These are phyloP conservation scores for Pristionchus entomophagus DNA, from an alignment of 2,888 invertebrate species.

Conservation along the genomic window DNA sequence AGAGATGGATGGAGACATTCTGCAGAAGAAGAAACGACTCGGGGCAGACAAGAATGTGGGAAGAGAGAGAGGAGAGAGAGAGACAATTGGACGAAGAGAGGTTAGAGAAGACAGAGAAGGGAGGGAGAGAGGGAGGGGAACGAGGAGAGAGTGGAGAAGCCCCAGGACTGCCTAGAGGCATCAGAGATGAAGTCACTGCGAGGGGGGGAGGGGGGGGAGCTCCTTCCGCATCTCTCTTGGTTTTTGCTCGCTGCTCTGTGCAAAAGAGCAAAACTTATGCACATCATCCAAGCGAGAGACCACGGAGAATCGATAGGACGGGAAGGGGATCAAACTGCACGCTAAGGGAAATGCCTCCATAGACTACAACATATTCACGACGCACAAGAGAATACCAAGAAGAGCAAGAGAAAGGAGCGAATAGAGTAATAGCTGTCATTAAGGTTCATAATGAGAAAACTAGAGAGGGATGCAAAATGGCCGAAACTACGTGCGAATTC, in stretches of 20 bases:
- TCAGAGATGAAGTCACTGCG: constrained; percentile 18
- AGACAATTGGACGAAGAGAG: constrained; percentile 1
- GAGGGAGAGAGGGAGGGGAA: not conserved
- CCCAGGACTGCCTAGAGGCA: not conserved
- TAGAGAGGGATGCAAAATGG: not conserved
- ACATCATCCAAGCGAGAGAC: not conserved
- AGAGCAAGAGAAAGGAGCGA: not conserved
- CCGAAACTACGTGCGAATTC: not conserved
- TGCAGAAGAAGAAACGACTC: constrained; percentile 18
- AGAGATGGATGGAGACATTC: constrained; percentile 20
- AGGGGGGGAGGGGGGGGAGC: not conserved
- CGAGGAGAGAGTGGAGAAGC: not conserved
- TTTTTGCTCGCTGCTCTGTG: not conserved
- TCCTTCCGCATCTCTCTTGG: not conserved
- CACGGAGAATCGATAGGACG: not conserved
- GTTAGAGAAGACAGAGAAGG: not conserved
- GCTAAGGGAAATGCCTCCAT: not conserved
- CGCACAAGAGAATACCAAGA: not conserved
- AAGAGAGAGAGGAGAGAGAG: not conserved
- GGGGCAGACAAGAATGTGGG: not conserved
- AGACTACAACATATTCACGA: not conserved
- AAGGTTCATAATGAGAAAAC: not conserved
- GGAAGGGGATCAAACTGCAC: too few relatives aligned
- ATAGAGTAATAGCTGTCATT: not conserved
- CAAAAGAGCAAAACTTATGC: not conserved